Evolutionary conservation across 2,797 vertebrate species (phyloP).

Genomic region (Phrynocephalus guinanensis): DNA sequence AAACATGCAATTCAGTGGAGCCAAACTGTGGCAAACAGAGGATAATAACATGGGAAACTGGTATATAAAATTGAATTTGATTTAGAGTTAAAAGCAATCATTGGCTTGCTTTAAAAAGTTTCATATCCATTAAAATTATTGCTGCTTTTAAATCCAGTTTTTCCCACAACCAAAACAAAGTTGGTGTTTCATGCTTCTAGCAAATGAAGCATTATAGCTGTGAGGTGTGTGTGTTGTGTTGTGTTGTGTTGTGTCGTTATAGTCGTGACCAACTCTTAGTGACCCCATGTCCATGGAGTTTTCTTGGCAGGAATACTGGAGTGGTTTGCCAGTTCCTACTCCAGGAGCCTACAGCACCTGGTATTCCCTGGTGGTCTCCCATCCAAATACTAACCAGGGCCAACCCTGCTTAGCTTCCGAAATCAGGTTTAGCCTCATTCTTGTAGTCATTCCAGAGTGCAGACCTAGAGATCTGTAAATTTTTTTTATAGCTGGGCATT

Average conservation of each 20-base stretch:
- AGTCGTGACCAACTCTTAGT: no score
- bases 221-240: neutral
- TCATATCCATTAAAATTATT: neutral
- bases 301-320: no score
- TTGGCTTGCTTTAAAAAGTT: neutral
- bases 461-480: constrained; percentile 10
- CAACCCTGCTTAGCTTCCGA: no score
- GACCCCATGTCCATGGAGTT: no score
- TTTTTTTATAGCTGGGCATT: constrained; percentile 36
- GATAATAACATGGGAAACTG: neutral
- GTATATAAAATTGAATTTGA: neutral
- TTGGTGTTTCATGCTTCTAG: constrained; percentile 19
- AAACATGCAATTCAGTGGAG: neutral
- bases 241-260: no score
- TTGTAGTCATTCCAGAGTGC: constrained; percentile 17
- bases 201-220: constrained; percentile 13
- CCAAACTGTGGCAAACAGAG: neutral
- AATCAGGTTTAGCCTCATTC: neutral
- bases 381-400: no score
- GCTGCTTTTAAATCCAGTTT: neutral
- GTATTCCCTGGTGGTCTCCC: no score
- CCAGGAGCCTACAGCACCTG: no score
- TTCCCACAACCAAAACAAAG: constrained; percentile 12
- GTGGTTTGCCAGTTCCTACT: no score
- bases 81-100: neutral